phyloP scores from a whole-genome alignment of 2,797 vertebrate species.

The Gambelia wislizenii region DNA sequence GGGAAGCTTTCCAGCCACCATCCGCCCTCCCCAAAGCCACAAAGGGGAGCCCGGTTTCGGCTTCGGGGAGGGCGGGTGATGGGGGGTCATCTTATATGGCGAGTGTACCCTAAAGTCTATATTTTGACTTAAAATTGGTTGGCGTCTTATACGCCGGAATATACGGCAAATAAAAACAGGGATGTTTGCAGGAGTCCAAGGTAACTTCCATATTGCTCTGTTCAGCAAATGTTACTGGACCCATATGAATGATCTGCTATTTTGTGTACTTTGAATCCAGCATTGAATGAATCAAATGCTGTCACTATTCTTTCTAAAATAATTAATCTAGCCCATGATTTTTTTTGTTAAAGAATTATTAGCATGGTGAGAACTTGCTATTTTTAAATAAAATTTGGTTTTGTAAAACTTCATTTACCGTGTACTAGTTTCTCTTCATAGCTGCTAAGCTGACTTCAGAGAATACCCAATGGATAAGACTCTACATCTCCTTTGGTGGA shows the following conservation, averaged over 20 bases:
- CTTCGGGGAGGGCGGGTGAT: too few species aligned
- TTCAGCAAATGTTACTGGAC: not conserved
- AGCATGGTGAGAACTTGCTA: not conserved
- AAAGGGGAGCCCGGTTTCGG: too few species aligned
- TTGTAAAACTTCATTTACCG: not conserved
- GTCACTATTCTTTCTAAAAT: fast-evolving
- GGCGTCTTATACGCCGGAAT: too few species aligned
- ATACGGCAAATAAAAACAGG: not conserved
- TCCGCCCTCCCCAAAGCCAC: too few species aligned
- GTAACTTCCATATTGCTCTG: not conserved
- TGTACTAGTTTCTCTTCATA: not conserved
- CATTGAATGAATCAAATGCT: not conserved
- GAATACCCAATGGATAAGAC: not conserved
- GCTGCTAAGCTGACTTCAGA: too few species aligned
- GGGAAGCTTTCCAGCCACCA: too few species aligned
- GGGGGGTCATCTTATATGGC: too few species aligned
- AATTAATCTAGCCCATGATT: not conserved
- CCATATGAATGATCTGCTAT: not conserved
- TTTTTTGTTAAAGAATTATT: constrained; percentile 7
- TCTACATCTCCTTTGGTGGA: not conserved
- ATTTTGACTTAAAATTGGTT: too few species aligned
- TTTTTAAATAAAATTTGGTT: not conserved
- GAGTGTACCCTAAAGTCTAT: too few species aligned
- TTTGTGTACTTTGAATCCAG: not conserved
- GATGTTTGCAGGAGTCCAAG: not conserved